These are phyloP conservation scores for Dimorphilus gyrociliatus DNA, from an alignment of 2,888 invertebrate species.

Conservation along the genomic window DNA sequence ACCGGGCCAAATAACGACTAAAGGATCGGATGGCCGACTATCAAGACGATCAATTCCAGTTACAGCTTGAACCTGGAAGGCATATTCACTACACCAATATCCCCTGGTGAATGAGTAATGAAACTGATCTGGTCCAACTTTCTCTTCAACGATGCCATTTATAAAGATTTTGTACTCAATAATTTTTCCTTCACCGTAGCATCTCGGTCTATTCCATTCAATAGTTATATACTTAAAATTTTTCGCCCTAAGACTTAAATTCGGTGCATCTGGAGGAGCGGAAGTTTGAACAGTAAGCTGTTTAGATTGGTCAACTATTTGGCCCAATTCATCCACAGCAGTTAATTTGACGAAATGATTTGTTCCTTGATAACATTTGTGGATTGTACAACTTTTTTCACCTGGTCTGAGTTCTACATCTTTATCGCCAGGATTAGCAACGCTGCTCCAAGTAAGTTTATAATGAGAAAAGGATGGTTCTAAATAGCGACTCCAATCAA, in stretches of 20 bases:
- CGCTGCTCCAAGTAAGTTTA: constrained; percentile 34
- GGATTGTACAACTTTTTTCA: constrained; percentile 32
- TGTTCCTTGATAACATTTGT: constrained; percentile 34
- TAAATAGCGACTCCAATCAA: constrained; percentile 30
- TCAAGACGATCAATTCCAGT: constrained; percentile 24
- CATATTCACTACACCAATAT: constrained; percentile 34
- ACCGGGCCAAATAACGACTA: constrained; percentile 36
- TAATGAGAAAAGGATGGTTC: constrained; percentile 25
- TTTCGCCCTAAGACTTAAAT: constrained; percentile 22
- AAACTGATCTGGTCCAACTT: constrained; percentile 26
- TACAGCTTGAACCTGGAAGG: constrained; percentile 37
- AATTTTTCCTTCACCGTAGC: constrained; percentile 32
- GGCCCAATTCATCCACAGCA: constrained; percentile 20
- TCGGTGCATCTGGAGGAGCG: constrained; percentile 33
- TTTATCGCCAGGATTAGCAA: constrained; percentile 33
- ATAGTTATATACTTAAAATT: constrained; percentile 37
- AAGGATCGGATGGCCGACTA: constrained; percentile 34
- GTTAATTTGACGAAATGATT: constrained; percentile 31
- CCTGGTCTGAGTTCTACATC: constrained; percentile 26
- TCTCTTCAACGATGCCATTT: constrained; percentile 34
- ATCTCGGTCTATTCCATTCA: constrained; percentile 34
- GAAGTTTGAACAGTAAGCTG: constrained; percentile 33
- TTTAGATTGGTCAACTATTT: constrained; percentile 28
- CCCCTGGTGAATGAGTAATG: constrained; percentile 32
- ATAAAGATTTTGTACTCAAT: constrained; percentile 36